Evolutionary conservation across 2,113 vertebrate genomes (phyloP).

Genomic region (Paramormyrops kingsleyae): DNA sequence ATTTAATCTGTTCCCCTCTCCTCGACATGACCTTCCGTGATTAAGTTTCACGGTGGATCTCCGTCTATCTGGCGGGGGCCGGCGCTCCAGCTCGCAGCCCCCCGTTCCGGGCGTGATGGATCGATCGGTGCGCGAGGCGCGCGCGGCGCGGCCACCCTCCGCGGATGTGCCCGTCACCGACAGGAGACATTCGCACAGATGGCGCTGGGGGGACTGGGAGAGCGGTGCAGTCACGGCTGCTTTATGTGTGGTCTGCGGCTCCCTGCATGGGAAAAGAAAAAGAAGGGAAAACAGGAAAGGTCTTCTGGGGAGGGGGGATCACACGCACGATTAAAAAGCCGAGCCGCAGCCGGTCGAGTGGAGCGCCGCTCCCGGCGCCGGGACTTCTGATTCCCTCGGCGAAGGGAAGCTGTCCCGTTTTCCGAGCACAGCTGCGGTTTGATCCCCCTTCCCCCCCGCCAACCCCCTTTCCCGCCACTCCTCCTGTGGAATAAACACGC

Average conservation of each 20-base stretch:
- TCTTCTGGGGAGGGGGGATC: not conserved
- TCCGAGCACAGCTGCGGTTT: not conserved
- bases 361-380: not conserved
- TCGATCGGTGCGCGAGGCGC: slow-evolving; percentile 65
- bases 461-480: not conserved
- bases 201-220: slow-evolving; percentile 38
- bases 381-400: not conserved
- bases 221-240: not conserved
- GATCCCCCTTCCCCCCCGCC: not conserved
- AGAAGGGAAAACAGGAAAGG: not conserved
- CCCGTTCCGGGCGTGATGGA: slow-evolving; percentile 62
- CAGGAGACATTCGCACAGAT: slow-evolving; percentile 44
- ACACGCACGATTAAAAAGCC: not conserved
- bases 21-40: slow-evolving; percentile 97
- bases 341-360: not conserved
- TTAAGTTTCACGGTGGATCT: slow-evolving; percentile 93
- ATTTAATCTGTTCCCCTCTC: slow-evolving; percentile 99
- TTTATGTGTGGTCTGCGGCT: not conserved
- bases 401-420: slow-evolving; percentile 4
- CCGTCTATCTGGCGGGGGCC: slow-evolving; percentile 19
- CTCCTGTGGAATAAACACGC: not conserved
- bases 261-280: not conserved
- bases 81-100: not conserved
- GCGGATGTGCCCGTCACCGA: slow-evolving; percentile 53
- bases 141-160: slow-evolving; percentile 61